phyloP scores from a whole-genome alignment of 2,888 invertebrate genomes.

The Thymelicus acteon region DNA sequence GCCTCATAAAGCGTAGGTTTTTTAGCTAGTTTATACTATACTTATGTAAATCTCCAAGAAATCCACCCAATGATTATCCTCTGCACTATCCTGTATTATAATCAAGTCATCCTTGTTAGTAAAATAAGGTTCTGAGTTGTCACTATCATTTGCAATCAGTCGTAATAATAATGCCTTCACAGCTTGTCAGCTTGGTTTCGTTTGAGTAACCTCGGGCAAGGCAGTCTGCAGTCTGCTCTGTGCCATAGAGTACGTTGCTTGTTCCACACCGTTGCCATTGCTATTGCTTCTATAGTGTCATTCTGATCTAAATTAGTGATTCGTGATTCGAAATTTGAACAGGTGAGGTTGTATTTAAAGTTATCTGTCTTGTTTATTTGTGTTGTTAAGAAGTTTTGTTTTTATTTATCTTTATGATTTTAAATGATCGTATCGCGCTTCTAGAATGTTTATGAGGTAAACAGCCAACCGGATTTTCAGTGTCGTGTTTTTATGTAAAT shows the following conservation, averaged over 20 bases:
- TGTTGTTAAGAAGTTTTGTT: background rate
- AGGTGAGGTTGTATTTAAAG: background rate
- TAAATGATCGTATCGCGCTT: background rate
- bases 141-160: conserved; percentile 34
- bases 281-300: conserved; percentile 3
- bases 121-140: conserved; percentile 25
- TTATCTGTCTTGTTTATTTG: background rate
- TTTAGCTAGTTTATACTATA: no score
- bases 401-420: background rate
- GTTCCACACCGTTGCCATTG: conserved; percentile 54
- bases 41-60: no score
- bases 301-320: background rate
- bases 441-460: background rate
- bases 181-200: conserved; percentile 27
- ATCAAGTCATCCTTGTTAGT: background rate
- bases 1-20: no score
- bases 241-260: conserved; percentile 4
- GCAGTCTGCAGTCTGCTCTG: conserved; percentile 63
- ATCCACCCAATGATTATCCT: background rate
- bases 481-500: conserved; percentile 4
- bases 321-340: conserved; percentile 1
- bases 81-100: background rate
- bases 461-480: background rate
- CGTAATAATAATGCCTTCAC: conserved; percentile 21
- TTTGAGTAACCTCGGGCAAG: conserved; percentile 41